A percentile compares a stretch with the other conserved stretches of the same genome.
Conservation (phyloP, 2,113 vertebrate species). For the Cranoglanis bouderius region DNA sequence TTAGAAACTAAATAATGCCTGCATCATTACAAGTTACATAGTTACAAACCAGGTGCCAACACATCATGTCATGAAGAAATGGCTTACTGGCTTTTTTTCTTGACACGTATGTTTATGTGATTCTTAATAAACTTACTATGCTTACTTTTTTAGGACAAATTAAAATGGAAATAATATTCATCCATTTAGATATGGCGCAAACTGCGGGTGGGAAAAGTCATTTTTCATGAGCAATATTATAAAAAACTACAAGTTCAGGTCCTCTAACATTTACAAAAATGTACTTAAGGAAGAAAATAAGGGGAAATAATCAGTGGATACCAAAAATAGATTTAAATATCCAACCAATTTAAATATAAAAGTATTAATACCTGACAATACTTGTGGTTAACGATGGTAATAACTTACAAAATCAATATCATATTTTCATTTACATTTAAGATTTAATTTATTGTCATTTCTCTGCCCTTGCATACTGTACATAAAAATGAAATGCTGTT, state of each 20-base stretch:
- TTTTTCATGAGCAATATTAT: too few species aligned
- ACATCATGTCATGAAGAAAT: neutral
- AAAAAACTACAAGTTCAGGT: too few species aligned
- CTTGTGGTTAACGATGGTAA: too few species aligned
- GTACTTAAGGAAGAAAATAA: neutral
- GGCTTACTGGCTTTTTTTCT: neutral
- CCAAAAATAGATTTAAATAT: neutral
- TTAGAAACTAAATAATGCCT: neutral
- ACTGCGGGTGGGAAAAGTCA: neutral
- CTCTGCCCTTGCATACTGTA: neutral
- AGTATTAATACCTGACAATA: neutral
- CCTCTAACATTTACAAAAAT: neutral
- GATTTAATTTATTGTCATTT: neutral
- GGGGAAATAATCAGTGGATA: neutral
- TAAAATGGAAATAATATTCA: too few species aligned
- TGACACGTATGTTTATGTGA: neutral
- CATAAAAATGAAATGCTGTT: neutral
- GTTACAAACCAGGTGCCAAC: neutral
- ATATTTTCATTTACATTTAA: too few species aligned
- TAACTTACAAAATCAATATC: too few species aligned
- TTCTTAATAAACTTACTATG: neutral
- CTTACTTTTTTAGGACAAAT: neutral
- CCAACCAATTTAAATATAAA: neutral
- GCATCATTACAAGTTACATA: neutral
- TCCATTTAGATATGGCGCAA: neutral